These are phyloP conservation scores for Drosophila nigricruria DNA, from an alignment of 2,888 invertebrate species.

Conservation along the genomic window DNA sequence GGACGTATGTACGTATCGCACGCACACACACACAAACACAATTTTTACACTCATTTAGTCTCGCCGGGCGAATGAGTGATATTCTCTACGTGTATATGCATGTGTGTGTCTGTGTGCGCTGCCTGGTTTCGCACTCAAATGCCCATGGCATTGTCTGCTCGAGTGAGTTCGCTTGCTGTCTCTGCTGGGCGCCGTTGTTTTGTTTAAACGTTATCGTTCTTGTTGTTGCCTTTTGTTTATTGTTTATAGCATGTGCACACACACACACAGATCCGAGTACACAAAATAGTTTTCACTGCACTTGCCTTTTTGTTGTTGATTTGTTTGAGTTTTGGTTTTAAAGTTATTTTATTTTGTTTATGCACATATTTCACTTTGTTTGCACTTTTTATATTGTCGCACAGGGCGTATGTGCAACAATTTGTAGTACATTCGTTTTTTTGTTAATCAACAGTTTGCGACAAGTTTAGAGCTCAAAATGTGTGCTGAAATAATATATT, in stretches of 20 bases:
- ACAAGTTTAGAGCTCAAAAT: slow-evolving; percentile 25
- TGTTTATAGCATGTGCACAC: slow-evolving; percentile 63
- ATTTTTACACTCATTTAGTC: slow-evolving; percentile 64
- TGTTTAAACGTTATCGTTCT: slow-evolving; percentile 78
- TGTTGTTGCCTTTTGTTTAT: slow-evolving; percentile 74
- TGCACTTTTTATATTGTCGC: slow-evolving; percentile 32
- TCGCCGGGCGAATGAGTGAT: slow-evolving; percentile 71
- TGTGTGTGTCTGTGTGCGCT: slow-evolving; percentile 22
- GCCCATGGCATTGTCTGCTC: slow-evolving; percentile 74
- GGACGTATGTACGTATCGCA: slow-evolving; percentile 36
- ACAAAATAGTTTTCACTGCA: slow-evolving; percentile 51
- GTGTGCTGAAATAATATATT: slow-evolving; percentile 4
- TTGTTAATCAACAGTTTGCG: slow-evolving; percentile 38
- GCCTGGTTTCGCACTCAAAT: slow-evolving; percentile 68
- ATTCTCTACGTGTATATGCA: slow-evolving; percentile 45
- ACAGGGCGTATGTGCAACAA: slow-evolving; percentile 43
- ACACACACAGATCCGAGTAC: slow-evolving; percentile 4
- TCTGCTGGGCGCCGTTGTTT: slow-evolving; percentile 76
- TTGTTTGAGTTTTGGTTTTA: slow-evolving; percentile 52
- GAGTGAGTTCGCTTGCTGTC: slow-evolving; percentile 70
- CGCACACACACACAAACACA: slow-evolving; percentile 17
- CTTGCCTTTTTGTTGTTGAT: slow-evolving; percentile 21
- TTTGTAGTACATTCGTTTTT: slow-evolving; percentile 24
- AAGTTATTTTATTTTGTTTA: slow-evolving; percentile 39
- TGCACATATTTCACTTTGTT: slow-evolving; percentile 37